These are phyloP conservation scores for Pteropus rufus DNA, from an alignment of 2,797 vertebrate genomes.

Conservation along the genomic window DNA sequence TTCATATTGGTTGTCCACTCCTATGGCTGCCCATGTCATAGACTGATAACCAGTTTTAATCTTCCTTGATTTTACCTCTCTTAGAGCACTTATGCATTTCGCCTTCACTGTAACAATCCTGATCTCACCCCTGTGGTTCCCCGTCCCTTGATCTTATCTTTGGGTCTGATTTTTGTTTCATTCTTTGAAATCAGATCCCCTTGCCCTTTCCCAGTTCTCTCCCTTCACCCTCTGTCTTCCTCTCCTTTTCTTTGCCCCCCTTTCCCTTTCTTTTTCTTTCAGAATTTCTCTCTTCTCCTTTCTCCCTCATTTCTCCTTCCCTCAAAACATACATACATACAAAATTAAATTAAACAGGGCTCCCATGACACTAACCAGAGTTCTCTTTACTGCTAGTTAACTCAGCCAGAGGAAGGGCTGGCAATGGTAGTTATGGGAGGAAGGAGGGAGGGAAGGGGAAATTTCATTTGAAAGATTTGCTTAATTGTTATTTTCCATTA, in stretches of 20 bases:
- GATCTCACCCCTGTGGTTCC: background rate
- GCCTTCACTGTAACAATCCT: background rate
- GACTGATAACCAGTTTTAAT: background rate
- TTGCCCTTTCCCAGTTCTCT: background rate
- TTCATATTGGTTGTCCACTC: background rate
- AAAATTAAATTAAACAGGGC: background rate
- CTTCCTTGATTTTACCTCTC: background rate
- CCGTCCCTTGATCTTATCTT: background rate
- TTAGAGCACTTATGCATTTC: background rate
- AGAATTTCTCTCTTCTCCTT: background rate
- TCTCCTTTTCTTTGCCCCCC: background rate
- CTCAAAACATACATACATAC: background rate
- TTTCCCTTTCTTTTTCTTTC: background rate
- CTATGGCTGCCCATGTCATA: background rate
- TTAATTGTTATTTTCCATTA: conserved; percentile 45
- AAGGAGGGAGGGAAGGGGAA: background rate
- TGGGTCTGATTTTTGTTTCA: background rate
- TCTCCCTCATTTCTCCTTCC: background rate
- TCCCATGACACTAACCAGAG: background rate
- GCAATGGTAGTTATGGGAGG: background rate
- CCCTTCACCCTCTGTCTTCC: background rate
- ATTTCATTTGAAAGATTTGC: background rate
- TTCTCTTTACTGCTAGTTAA: background rate
- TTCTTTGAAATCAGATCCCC: background rate
- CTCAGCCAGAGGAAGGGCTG: background rate